phyloP scores from a whole-genome alignment of 2,888 invertebrate species.

The Andrena hattorfiana region DNA sequence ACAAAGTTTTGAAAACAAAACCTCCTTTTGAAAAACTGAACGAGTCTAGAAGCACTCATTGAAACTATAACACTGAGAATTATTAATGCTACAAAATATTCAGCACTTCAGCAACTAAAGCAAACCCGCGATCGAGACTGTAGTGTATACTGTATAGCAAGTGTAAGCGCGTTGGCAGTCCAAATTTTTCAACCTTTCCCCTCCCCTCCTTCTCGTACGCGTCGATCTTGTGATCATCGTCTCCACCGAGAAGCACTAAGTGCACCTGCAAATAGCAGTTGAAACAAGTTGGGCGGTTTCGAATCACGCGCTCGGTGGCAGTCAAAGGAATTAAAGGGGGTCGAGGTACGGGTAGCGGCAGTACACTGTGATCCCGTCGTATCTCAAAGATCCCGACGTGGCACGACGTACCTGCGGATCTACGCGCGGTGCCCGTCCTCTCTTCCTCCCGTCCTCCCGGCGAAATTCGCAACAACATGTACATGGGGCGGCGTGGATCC shows the following conservation, averaged over 20 bases:
- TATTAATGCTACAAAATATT: too few species aligned
- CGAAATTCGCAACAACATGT: constrained; percentile 51
- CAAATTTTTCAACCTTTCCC: too few species aligned
- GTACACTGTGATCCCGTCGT: constrained; percentile 5
- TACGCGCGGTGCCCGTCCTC: constrained; percentile 4
- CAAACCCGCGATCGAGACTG: too few species aligned
- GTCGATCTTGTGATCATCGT: neutral
- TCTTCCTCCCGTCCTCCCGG: constrained; percentile 39
- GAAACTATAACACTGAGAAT: too few species aligned
- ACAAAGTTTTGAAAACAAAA: too few species aligned
- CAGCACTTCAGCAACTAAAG: too few species aligned
- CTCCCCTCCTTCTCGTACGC: too few species aligned
- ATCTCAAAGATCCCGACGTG: constrained; percentile 11
- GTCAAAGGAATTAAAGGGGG: neutral
- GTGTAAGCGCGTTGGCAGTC: too few species aligned
- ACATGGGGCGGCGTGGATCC: constrained; percentile 28
- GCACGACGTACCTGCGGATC: constrained; percentile 7
- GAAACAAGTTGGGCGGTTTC: neutral
- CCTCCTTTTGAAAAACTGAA: too few species aligned
- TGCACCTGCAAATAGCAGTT: too few species aligned
- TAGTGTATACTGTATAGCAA: too few species aligned
- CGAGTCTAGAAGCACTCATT: too few species aligned
- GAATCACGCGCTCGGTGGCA: neutral
- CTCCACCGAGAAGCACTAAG: neutral
- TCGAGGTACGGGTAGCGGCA: neutral